Base-by-base conservation (phyloP, 2,888 invertebrate species). In the Brenthis ino region DNA sequence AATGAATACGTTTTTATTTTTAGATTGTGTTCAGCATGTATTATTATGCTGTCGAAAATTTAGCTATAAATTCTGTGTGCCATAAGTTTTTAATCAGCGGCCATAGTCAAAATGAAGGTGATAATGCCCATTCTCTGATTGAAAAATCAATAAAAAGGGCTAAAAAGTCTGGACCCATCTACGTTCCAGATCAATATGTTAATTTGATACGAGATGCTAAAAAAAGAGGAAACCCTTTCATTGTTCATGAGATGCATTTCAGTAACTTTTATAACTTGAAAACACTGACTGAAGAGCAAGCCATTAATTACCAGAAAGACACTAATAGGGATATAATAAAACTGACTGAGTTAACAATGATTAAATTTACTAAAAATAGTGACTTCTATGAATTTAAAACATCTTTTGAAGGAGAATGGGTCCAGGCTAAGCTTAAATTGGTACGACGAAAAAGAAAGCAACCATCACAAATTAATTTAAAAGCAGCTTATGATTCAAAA, bases 201-300 rank as follows among this genome's bases (percentile, higher is more conserved):
- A 14, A 28, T 11, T 24, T 56, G 24, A 56, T 56, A 28, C 28
- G 56, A 58, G 20, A 33, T 53, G 64, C 68, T 11, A 53, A 48
- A 57, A 68, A 58, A 20, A 73, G 72, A 61, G 79, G 77, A 51
- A 67, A 53, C 4, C 69, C 77, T 8, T 77, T 73, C 57, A 71
- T 64, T 51, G 76, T 80, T 1, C 47, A 69, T 55, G 78, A 79
- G 72, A 70, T 79, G 72, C 72, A 64, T 33, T 73, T 74, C 71
- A 70, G 73, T 63, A 63, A 69, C 37, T 80, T 79, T 75, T 73
- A 70, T 63, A 75, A 80, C 65, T 20, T 80, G 28, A 77, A 80
- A 69, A 33, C 55, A 37, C 64, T 77, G 50, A 48, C 37, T 24
- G 63, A 63, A 3, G 56, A 56, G 6, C 28, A 33, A 3, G 56